Base-by-base conservation (phyloP, 2,888 invertebrate species). In the Melipona beecheii region DNA sequence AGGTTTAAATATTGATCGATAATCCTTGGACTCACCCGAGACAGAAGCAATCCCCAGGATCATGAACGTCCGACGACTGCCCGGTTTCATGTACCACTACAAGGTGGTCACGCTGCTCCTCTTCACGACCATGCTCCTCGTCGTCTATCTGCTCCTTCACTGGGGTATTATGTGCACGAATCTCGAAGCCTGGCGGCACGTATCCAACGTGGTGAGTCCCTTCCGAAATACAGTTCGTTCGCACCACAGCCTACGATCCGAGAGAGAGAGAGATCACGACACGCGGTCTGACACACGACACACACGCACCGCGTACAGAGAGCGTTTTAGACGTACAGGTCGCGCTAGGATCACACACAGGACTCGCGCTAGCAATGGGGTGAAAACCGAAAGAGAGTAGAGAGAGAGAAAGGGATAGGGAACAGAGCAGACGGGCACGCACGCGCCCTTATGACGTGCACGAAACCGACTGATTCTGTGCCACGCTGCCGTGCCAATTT, bases 131-230 rank as follows among this genome's bases (percentile, higher is more conserved):
- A 85, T 94, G 60, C 88, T 94, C 60, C 93, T 94, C n/a, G 90
- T 95, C 80, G 89, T 95, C 79, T 95, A 95, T 91, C 93, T 95
- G 75, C 93, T 96, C 56, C 94, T 95, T 83, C 95, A 95, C 92
- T 96, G 96, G 96, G 96, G 95, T 81, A 93, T 96, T 70, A 93
- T 96, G 90, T 96, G 96, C 92, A 95, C 95, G 50, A 96, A 96
- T 92, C 93, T 95, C 71, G 95, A 96, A 90, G 95, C 96, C n/a
- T 95, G 95, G 94, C 94, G 95, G 75, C 95, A 96, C 91, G 95
- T 96, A 80, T 95, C 95, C 85, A 95, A 94, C 91, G 94, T 96
- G 95, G 96, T 96, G 94, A 96, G 95, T 94, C 68, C 66, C 70
- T 79, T 9, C 70, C 70, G 19, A 52, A 5, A 64, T 31, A 56